phyloP scores from a whole-genome alignment of 2,888 invertebrate genomes.

The Eledone cirrhosa region DNA sequence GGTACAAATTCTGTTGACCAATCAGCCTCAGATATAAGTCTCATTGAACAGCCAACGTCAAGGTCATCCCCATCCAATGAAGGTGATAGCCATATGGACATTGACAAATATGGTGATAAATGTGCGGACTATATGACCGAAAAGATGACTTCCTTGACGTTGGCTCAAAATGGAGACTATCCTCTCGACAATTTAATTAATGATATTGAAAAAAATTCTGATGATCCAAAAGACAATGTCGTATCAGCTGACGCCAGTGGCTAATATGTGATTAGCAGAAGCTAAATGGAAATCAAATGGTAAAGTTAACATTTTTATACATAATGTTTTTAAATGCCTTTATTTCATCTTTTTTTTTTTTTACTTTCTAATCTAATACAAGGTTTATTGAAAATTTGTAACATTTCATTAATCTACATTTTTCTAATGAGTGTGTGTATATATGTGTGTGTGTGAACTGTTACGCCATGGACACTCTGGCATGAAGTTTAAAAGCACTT shows the following conservation, averaged over 20 bases:
- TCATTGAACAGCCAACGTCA: slow-evolving; percentile 40
- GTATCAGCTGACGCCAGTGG: slow-evolving; percentile 37
- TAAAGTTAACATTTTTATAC: neutral
- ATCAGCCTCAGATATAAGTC: slow-evolving; percentile 48
- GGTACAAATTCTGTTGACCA: slow-evolving; percentile 48
- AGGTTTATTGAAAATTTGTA: neutral
- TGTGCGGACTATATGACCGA: slow-evolving; percentile 26
- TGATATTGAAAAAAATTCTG: slow-evolving; percentile 34
- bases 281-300: slow-evolving; percentile 17
- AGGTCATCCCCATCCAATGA: slow-evolving; percentile 40
- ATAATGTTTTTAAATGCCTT: neutral
- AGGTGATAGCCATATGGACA: slow-evolving; percentile 30
- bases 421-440: too few relatives aligned
- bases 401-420: too few relatives aligned
- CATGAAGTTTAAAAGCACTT: too few relatives aligned
- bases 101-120: slow-evolving; percentile 28
- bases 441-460: too few relatives aligned
- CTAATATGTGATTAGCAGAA: slow-evolving; percentile 24
- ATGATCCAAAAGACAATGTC: slow-evolving; percentile 31
- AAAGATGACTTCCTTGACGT: slow-evolving; percentile 28
- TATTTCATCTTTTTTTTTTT: neutral
- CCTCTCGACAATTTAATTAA: slow-evolving; percentile 37
- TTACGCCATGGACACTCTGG: too few relatives aligned
- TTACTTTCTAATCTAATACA: neutral
- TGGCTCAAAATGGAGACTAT: slow-evolving; percentile 27